Conservation (phyloP, 2,888 invertebrate species). For the Metopia argyrocephala region DNA sequence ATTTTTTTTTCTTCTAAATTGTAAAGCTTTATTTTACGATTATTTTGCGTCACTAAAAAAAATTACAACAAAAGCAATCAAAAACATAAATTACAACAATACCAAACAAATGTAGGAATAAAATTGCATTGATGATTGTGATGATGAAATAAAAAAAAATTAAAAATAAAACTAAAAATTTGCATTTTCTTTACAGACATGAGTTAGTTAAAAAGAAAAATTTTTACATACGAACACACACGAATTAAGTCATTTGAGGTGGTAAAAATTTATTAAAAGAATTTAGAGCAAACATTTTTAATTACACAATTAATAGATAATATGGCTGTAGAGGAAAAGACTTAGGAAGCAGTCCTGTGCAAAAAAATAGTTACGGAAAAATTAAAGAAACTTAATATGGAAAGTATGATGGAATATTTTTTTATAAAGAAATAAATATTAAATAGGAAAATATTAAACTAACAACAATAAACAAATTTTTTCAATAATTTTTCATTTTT, state of each 20-base stretch:
- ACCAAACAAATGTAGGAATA: constrained; percentile 11
- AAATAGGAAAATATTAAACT: too few relatives aligned
- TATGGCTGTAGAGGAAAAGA: background rate
- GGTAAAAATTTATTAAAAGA: constrained; percentile 30
- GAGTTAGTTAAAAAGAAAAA: background rate
- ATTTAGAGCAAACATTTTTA: constrained; percentile 21
- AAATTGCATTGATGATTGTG: constrained; percentile 1
- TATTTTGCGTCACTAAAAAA: constrained; percentile 36
- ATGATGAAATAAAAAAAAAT: constrained; percentile 9
- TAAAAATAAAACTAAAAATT: background rate
- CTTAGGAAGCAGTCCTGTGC: background rate
- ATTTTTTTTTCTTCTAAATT: background rate
- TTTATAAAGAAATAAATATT: too few relatives aligned
- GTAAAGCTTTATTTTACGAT: constrained; percentile 4
- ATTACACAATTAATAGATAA: background rate
- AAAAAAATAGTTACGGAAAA: background rate
- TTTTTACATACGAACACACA: constrained; percentile 3
- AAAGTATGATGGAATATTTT: too few relatives aligned
- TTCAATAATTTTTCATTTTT: too few relatives aligned
- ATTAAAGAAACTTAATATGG: too few relatives aligned
- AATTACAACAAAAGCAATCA: background rate
- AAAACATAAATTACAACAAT: constrained; percentile 28
- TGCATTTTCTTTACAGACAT: background rate
- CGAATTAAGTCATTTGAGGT: constrained; percentile 31
- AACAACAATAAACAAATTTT: too few relatives aligned